Conservation (phyloP, 2,888 invertebrate species). For the Drosophila limbata region DNA sequence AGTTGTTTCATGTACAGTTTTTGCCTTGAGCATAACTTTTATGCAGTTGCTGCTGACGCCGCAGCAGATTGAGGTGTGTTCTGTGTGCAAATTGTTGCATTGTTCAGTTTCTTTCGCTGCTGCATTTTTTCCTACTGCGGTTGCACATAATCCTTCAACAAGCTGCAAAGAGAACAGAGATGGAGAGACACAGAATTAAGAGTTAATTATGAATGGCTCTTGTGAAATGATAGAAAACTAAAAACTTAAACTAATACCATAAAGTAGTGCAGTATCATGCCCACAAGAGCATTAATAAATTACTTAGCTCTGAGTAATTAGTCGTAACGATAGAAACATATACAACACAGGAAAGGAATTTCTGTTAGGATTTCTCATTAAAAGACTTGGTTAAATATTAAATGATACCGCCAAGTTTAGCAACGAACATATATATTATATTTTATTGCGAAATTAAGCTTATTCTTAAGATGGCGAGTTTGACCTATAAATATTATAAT, state of each 20-base stretch:
- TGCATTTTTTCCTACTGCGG: constrained; percentile 19
- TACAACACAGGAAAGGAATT: not conserved
- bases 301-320: not conserved
- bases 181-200: constrained; percentile 26
- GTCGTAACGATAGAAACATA: not conserved
- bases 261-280: not conserved
- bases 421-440: not conserved
- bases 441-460: not conserved
- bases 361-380: not conserved
- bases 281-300: not conserved
- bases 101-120: constrained; percentile 56
- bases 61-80: constrained; percentile 64
- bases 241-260: constrained; percentile 6
- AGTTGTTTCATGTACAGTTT: constrained; percentile 77
- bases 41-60: constrained; percentile 54
- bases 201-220: constrained; percentile 59
- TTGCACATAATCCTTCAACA: constrained; percentile 37
- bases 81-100: constrained; percentile 69
- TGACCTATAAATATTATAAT: constrained; percentile 13
- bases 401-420: not conserved
- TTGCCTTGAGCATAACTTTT: constrained; percentile 72
- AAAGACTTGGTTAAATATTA: not conserved
- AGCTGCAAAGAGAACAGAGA: constrained; percentile 25
- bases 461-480: not conserved
- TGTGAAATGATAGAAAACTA: not conserved